Evolutionary conservation across 2,113 vertebrate genomes (phyloP), one percentile per base, ranked within the genome.

Genomic region (Lasiurus borealis): DNA sequence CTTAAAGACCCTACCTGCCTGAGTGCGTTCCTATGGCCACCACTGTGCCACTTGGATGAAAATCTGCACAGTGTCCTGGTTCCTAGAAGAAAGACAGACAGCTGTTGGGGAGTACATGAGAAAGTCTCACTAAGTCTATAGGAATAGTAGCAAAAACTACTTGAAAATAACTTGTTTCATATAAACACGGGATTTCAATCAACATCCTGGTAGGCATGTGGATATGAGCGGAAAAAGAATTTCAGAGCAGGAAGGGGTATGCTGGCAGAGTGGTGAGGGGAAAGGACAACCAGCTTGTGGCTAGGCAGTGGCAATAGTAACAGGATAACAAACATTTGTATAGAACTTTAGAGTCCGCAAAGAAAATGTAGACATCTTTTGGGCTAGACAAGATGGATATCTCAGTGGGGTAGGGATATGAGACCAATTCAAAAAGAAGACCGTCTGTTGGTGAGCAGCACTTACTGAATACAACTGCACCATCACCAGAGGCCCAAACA

Each of bases 1-100:
- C 88, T 69, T 75, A 40, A 82, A 92, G 93, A 93, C 83, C 97
- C 97, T 98, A 99, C 99, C 99, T 99, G 98, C 99, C 99, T 68
- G 99, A 99, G 98, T 99, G 99, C 0, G 99, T 99, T 98, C 99
- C 99, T 93, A 99, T 99, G 3, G 99, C 98, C 0, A 99, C 99
- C 95, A 99, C 99, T 0, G 99, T 98, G 96, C 99, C 99, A 11
- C 99, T 99, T 90, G 99, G 99, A 98, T 99, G 99, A 98, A 99
- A 99, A 97, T 99, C 99, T 46, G 99, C 99, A 96, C 99, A 99
- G 98, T 99, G 99, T 85, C 99, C 99, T 0, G 99, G 99, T 95
- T 99, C 99, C 99, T 99, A 95, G 68, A 96, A 94, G 0, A 6
- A 59, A 96, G 83, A 98, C 91, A 94, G 92, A 95, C 64, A 96